Base-by-base conservation (phyloP, 2,113 vertebrate genomes). In the Phoxinus phoxinus region DNA sequence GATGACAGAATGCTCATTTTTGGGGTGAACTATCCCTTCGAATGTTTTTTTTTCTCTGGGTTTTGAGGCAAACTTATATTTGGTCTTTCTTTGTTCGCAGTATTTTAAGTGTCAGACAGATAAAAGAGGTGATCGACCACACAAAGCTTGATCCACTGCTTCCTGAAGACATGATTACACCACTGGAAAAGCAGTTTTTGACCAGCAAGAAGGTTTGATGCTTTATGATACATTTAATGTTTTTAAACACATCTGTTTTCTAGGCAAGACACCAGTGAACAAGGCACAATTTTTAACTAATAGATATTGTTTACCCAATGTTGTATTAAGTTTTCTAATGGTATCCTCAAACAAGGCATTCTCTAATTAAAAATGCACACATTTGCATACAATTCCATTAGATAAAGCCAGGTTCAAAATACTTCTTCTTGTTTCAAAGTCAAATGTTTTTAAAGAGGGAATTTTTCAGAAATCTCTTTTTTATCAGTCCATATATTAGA, bases 161-260 rank as follows among this genome's bases (percentile, higher is more conserved):
- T 84, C 89, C 96, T 6, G 30, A 88, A 2, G 79, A 85, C 3
- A 69, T 94, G 25, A 88, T 95, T 87, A 85, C 75, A 46, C 15
- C 89, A 32, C 90, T 98, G 88, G 95, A 97, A 91, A 89, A 90
- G 1, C 92, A 93, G 25, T 97, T 95, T 92, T 83, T 97, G 30
- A 87, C 27, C 58, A 91, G 81, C 1, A 93, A 95, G 87, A 86
- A 92, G 95, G 98, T 99, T 86, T 90, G 44, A 69, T 32, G 37
- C 72, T 88, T 2, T 27, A 8, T 67, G 17, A 78, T 61, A 44
- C 3, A 23, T 65, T 46, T 65, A 65, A n/a, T 12, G 25, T 30
- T 32, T 71, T 9, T 19, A 37, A 46, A 44, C 5, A 46, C 5
- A 13, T 48, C 30, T 37, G 19, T 59, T 35, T 61, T 76, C 17